phyloP scores from a whole-genome alignment of 2,888 invertebrate species.

The Deilephila porcellus region DNA sequence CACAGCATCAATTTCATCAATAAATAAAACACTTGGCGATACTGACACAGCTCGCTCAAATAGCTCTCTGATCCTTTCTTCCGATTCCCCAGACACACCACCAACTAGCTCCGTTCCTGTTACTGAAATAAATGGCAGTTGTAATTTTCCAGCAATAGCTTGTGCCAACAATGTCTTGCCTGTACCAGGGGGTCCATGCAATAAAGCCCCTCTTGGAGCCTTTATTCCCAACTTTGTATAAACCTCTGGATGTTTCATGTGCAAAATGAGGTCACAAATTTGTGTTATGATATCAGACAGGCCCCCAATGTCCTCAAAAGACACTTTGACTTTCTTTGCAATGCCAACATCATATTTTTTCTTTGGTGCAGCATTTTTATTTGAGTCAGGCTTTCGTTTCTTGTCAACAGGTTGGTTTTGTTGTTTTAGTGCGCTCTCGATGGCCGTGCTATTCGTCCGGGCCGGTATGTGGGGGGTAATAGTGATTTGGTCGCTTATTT shows the following conservation, averaged over 20 bases:
- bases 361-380: constrained; percentile 57
- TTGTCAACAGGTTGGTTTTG: constrained; percentile 64
- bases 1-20: constrained; percentile 99
- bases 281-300: constrained; percentile 88
- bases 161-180: constrained; percentile 94
- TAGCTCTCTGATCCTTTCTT: constrained; percentile 95
- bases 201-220: constrained; percentile 94
- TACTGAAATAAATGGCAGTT: constrained; percentile 93
- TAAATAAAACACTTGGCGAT: constrained; percentile 94
- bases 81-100: constrained; percentile 98
- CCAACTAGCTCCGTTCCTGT: constrained; percentile 96
- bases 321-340: constrained; percentile 76
- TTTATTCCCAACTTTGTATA: constrained; percentile 92
- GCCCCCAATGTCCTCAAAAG: constrained; percentile 92
- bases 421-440: constrained; percentile 59
- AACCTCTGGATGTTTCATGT: constrained; percentile 96
- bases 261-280: constrained; percentile 91
- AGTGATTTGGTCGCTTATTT: constrained; percentile 80
- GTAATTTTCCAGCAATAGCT: constrained; percentile 94
- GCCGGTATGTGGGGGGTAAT: constrained; percentile 77
- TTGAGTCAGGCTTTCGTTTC: constrained; percentile 71
- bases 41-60: constrained; percentile 92
- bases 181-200: constrained; percentile 98
- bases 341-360: constrained; percentile 69
- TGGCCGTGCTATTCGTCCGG: constrained; percentile 59